Base-by-base conservation (phyloP, 2,113 vertebrate species). In the Grus americana region DNA sequence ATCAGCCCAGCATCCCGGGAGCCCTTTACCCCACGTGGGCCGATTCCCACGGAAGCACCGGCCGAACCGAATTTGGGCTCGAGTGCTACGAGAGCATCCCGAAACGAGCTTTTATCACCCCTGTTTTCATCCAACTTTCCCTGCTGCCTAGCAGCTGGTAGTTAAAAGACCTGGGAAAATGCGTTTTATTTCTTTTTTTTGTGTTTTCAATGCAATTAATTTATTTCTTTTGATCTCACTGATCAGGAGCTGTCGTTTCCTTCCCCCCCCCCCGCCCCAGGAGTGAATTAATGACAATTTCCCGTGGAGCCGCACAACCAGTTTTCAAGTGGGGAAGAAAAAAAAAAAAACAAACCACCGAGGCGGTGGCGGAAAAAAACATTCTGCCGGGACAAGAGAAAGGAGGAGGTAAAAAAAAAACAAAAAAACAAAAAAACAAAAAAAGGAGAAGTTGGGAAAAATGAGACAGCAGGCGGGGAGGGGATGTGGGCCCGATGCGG, bases 361-460 rank as follows among this genome's bases (percentile, higher is more conserved):
- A 76, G 74, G 44, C 7, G 0, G 18, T 0, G 0, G 30, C 1
- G 0, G 61, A 65, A 87, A 91, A 94, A 91, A 94, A 50, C 1
- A 11, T n/a, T 70, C 15, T 23, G 42, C 29, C 0, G 5, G 65
- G 78, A 54, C 27, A 11, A 12, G 73, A 70, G 59, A 46, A 65
- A 88, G 12, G 49, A 92, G 50, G 75, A 84, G 32, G 46, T 58
- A 15, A 50, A 26, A 17, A 29, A 70, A n/a, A 30, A 10, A 10
- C 5, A 34, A 26, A 2, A 8, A 27, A 71, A 84, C 4, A 18
- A 36, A 36, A 36, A 36, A 36, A 4, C 38, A 52, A 72, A 30
- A 57, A 32, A 19, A 29, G 9, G 27, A 55, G 54, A 30, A 55
- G 16, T 30, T 1, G 52, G 62, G 24, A 40, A 65, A 78, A 59